These are phyloP conservation scores for Amphilophus citrinellus DNA, from an alignment of 2,113 vertebrate genomes.

Conservation along the genomic window DNA sequence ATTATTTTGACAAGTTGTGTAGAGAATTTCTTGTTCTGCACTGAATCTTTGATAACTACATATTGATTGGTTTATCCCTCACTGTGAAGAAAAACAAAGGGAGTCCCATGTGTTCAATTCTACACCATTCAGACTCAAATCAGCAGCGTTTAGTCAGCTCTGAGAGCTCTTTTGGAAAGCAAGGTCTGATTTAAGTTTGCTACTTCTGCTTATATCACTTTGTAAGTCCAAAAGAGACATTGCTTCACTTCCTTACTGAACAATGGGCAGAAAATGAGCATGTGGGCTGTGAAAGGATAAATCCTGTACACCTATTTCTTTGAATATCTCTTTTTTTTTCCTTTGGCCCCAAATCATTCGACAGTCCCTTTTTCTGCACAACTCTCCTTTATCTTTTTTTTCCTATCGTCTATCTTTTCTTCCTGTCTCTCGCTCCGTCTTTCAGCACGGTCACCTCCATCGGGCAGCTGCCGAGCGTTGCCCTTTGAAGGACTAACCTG, in stretches of 20 bases:
- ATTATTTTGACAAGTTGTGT: neutral
- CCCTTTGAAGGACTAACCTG: constrained; percentile 81
- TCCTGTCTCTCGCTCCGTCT: constrained; percentile 31
- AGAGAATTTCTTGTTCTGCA: constrained; percentile 7
- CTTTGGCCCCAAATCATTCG: constrained; percentile 52
- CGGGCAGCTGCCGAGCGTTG: constrained; percentile 64
- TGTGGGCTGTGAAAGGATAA: constrained; percentile 50
- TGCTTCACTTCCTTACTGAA: constrained; percentile 27
- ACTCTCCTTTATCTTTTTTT: constrained; percentile 44
- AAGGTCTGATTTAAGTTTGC: constrained; percentile 15
- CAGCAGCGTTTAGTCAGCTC: neutral
- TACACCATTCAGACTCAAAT: neutral
- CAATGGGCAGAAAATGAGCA: constrained; percentile 36
- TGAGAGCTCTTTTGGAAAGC: neutral
- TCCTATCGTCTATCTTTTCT: constrained; percentile 58
- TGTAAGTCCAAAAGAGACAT: constrained; percentile 20
- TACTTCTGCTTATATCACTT: constrained; percentile 27
- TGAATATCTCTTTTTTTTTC: constrained; percentile 31
- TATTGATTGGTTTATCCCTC: constrained; percentile 19
- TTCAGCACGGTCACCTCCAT: constrained; percentile 61
- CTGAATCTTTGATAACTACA: constrained; percentile 14
- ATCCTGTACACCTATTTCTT: constrained; percentile 46
- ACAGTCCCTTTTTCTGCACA: constrained; percentile 33
- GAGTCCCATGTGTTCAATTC: neutral
- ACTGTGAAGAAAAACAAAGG: constrained; percentile 7